Evolutionary conservation across 2,797 vertebrate genomes (phyloP).

Genomic region (Nannoperca obscura): DNA sequence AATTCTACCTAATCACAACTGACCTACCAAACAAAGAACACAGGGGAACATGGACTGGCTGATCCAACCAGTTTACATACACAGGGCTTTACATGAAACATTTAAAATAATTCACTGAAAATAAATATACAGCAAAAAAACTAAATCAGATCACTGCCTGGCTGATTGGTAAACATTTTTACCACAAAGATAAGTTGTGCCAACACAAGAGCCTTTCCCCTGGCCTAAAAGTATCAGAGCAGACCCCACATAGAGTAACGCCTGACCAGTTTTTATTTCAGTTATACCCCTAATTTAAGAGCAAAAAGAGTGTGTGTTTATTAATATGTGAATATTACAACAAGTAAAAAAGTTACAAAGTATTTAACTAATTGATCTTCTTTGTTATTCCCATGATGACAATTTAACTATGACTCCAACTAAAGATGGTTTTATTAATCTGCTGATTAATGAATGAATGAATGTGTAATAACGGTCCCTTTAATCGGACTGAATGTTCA

Average conservation of each 20-base stretch:
- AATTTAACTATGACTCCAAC: background rate
- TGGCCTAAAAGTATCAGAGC: background rate
- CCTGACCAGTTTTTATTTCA: background rate
- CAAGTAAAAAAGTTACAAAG: too few species aligned
- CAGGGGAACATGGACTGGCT: too few species aligned
- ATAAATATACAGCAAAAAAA: too few species aligned
- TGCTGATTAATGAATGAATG: too few species aligned
- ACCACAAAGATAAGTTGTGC: too few species aligned
- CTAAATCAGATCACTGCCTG: too few species aligned
- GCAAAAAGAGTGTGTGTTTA: background rate
- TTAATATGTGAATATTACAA: background rate
- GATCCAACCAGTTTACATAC: too few species aligned
- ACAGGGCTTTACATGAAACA: too few species aligned
- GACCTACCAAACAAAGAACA: too few species aligned
- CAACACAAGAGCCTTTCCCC: background rate
- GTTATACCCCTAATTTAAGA: background rate
- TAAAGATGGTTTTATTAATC: background rate
- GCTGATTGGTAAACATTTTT: too few species aligned
- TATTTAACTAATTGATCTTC: background rate
- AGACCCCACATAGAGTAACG: background rate
- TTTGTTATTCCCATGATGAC: background rate
- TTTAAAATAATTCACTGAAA: too few species aligned
- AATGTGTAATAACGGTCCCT: constrained; percentile 25
- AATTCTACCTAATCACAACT: too few species aligned
- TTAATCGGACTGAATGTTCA: constrained; percentile 43